Base-by-base conservation (phyloP, 2,888 invertebrate species). In the Agrochola lota region DNA sequence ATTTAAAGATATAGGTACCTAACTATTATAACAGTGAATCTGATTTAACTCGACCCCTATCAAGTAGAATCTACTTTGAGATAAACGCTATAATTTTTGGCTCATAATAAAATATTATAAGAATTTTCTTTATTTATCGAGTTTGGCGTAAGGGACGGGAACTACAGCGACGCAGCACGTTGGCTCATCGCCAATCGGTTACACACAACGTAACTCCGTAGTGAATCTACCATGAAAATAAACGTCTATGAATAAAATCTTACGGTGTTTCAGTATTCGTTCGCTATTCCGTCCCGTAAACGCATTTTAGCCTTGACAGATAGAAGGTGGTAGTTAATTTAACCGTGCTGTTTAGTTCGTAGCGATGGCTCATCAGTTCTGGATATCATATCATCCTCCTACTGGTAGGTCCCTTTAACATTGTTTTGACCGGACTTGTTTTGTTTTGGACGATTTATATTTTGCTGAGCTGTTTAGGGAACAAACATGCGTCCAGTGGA, bases 341-440 rank as follows among this genome's bases (percentile, higher is more conserved):
- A 68, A 80, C 78, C 15, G 75, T 80, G 78, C 81, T 59, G 75
- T 83, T 74, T 62, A 83, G 72, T 78, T 72, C 46, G 76, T 84
- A 87, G 98, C 98, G 96, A 98, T 98, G 98, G 98, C 98, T 97
- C 98, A 98, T 96, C 98, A 98, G 97, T 98, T 98, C 97, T 98
- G 98, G 98, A 98, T 98, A 94, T 98, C 98, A 84, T 98, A 98
- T 96, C 98, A 98, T 97, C 98, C 98, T 92, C 98, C 98, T 91
- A 98, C 98, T 97, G 98, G 98, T 96, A 92, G 96, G 93, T 85
- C 60, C 23, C 43, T 59, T 71, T 71, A 62, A 67, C 55, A 68
- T 64, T 78, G 62, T 78, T 69, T 40, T 76, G 69, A 71, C 62
- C 81, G 66, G 23, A 71, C 30, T 59, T 66, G 59, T 76, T 72